Evolutionary conservation across 2,113 vertebrate genomes (phyloP).

Genomic region (Entelurus aequoreus): DNA sequence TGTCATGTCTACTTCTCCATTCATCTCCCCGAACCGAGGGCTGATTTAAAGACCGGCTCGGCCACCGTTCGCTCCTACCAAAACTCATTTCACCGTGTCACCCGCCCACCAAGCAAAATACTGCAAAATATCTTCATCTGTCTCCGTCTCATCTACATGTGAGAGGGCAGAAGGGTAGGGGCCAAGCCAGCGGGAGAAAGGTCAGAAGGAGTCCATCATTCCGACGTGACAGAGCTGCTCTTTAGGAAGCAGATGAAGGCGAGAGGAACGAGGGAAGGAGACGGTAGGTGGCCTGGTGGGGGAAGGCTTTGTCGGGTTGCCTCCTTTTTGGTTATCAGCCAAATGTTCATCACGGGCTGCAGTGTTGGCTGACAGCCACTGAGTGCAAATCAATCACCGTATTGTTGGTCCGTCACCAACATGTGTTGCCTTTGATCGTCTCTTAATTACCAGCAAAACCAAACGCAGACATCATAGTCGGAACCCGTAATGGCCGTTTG

Average conservation of each 20-base stretch:
- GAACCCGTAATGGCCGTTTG: conserved; percentile 47
- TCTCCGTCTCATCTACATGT: conserved; percentile 73
- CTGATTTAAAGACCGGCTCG: too few relatives aligned
- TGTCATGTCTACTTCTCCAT: conserved; percentile 19
- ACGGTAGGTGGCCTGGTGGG: background rate
- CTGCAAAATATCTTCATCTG: conserved; percentile 63
- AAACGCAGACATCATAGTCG: conserved; percentile 13
- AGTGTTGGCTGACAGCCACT: conserved; percentile 47
- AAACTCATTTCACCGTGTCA: conserved; percentile 63
- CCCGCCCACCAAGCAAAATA: conserved; percentile 30
- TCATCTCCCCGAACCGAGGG: conserved; percentile 45
- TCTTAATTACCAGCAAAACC: conserved; percentile 42
- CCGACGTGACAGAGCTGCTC: conserved; percentile 51
- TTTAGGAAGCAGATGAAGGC: conserved; percentile 43
- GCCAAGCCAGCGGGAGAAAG: conserved; percentile 58
- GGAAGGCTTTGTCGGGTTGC: conserved; percentile 30
- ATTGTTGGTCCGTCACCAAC: conserved; percentile 18
- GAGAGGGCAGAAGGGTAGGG: conserved; percentile 45
- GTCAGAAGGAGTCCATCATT: conserved; percentile 71
- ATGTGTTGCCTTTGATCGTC: conserved; percentile 44
- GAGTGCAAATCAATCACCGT: conserved; percentile 24
- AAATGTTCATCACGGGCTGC: conserved; percentile 42
- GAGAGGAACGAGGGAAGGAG: conserved; percentile 14
- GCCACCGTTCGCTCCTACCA: conserved; percentile 31
- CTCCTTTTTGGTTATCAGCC: conserved; percentile 40